phyloP scores from a whole-genome alignment of 1,140 invertebrate genomes.

The Lucilia sericata region DNA sequence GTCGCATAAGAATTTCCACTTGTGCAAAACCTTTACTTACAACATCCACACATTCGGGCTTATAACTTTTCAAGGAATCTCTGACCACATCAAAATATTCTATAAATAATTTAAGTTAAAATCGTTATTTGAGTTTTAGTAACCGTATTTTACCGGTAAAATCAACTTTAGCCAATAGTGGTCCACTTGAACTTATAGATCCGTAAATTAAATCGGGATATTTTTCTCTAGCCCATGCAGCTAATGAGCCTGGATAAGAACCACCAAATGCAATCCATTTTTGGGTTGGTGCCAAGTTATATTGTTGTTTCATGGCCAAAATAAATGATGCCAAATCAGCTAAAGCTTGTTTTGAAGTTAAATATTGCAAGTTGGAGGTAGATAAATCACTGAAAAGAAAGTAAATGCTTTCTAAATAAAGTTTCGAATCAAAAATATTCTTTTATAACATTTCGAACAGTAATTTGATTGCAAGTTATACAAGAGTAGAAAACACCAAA shows the following conservation, averaged over 20 bases:
- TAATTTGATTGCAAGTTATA: no score
- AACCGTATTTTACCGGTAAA: conserved; percentile 85
- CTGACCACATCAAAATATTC: conserved; percentile 84
- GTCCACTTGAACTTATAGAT: conserved; percentile 89
- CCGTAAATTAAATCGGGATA: conserved; percentile 90
- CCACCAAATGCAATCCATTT: conserved; percentile 95
- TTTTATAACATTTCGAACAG: no score
- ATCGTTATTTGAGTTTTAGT: no score
- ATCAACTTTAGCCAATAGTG: conserved; percentile 84
- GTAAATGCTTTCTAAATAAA: no score
- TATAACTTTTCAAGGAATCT: conserved; percentile 74
- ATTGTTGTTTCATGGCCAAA: conserved; percentile 74
- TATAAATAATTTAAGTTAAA: conserved; percentile 63
- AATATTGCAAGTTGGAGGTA: conserved; percentile 80
- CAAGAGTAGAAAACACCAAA: no score
- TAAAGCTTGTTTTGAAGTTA: conserved; percentile 89
- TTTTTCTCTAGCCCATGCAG: conserved; percentile 90
- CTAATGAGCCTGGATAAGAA: conserved; percentile 90
- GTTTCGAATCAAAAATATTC: no score
- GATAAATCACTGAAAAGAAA: conserved; percentile 63
- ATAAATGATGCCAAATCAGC: conserved; percentile 90
- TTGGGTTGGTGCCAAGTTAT: conserved; percentile 73
- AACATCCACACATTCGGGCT: conserved; percentile 73
- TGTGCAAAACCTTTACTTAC: conserved; percentile 76
- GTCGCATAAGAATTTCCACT: conserved; percentile 74